A percentile compares a stretch with the other conserved stretches of the same genome.
These are phyloP conservation scores for Eupsilia transversa DNA, from an alignment of 2,888 invertebrate species.

Conservation along the genomic window DNA sequence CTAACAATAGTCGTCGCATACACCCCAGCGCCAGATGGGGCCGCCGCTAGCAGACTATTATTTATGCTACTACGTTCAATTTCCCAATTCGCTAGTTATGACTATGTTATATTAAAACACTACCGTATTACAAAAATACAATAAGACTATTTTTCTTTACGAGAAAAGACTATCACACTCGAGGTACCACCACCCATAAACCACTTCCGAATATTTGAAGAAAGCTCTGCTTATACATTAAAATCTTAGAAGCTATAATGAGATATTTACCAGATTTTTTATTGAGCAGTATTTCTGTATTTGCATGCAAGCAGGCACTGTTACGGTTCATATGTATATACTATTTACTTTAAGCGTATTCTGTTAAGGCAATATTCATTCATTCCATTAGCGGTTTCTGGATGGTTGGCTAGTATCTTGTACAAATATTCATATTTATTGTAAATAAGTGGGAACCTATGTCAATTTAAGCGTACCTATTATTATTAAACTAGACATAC, in stretches of 20 bases:
- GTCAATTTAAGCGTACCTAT: conserved; percentile 14
- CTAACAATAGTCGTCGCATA: neutral
- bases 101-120: conserved; percentile 31
- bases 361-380: conserved; percentile 23
- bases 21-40: neutral
- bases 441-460: conserved; percentile 21
- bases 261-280: conserved; percentile 14
- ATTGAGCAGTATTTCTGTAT: conserved; percentile 25
- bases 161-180: conserved; percentile 25
- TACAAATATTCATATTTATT: conserved; percentile 31
- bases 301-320: conserved; percentile 19
- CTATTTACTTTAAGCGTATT: conserved; percentile 25
- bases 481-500: conserved; percentile 16
- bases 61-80: conserved; percentile 26
- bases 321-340: conserved; percentile 19
- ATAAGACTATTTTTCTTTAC: conserved; percentile 33
- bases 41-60: conserved; percentile 7
- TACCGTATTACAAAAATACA: conserved; percentile 58
- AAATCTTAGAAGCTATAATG: conserved; percentile 26
- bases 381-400: conserved; percentile 26
- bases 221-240: conserved; percentile 10
- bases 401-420: conserved; percentile 26
- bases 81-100: conserved; percentile 31
- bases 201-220: conserved; percentile 21
- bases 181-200: conserved; percentile 31